phyloP scores from a whole-genome alignment of 2,113 vertebrate genomes.

The Osmerus mordax region DNA sequence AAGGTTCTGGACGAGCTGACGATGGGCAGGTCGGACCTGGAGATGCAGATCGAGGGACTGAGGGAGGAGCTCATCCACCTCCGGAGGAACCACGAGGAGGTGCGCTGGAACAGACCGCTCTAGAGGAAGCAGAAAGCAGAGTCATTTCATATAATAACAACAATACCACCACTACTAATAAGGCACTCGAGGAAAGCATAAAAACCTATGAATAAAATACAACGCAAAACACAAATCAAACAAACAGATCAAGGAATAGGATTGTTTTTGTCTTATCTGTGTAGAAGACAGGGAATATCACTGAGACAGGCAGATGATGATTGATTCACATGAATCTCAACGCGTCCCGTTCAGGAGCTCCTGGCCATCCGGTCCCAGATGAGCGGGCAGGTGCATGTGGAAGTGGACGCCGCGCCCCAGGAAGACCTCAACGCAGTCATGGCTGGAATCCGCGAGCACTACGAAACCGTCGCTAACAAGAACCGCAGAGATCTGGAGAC shows the following conservation, averaged over 20 bases:
- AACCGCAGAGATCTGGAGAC: conserved; percentile 72
- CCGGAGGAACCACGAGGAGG: conserved; percentile 78
- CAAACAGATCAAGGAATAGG: no score
- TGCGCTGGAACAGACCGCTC: conserved; percentile 23
- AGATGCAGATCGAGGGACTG: conserved; percentile 72
- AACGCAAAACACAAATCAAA: no score
- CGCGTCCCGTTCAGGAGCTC: conserved; percentile 44
- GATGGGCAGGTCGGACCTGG: conserved; percentile 64
- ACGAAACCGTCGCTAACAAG: conserved; percentile 74
- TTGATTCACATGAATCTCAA: background rate
- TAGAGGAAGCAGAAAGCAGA: background rate
- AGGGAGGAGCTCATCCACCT: conserved; percentile 76
- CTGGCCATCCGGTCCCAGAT: conserved; percentile 31
- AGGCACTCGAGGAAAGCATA: background rate
- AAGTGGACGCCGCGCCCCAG: conserved; percentile 64
- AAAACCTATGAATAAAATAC: no score
- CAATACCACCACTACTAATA: no score
- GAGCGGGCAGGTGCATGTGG: conserved; percentile 63
- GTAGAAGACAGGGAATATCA: no score
- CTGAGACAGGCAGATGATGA: no score
- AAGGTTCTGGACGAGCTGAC: conserved; percentile 72
- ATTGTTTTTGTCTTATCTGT: no score
- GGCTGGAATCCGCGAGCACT: conserved; percentile 70
- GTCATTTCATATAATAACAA: background rate
- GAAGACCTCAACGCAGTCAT: conserved; percentile 53